Percentiles rank a stretch among this genome's conserved stretches.
Conservation (phyloP, 2,888 invertebrate genomes). For the Scelioninae gen. 1 region DNA sequence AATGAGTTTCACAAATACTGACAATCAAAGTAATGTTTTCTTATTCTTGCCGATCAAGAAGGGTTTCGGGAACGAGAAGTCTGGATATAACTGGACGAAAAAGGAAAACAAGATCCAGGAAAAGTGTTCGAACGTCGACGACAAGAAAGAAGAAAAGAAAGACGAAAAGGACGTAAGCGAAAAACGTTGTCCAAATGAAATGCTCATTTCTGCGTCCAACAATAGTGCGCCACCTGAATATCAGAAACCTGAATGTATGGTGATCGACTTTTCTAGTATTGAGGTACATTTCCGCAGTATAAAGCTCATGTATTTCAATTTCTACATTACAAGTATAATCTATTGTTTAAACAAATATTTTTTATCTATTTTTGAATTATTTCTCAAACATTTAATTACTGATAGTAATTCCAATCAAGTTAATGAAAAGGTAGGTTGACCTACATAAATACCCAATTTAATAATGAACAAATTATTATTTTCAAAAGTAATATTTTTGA, state of each 20-base stretch:
- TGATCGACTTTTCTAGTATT: constrained; percentile 84
- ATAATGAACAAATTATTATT: too few relatives aligned
- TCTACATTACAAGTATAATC: background rate
- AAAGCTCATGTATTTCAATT: too few relatives aligned
- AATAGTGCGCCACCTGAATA: constrained; percentile 82
- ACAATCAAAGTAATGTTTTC: constrained; percentile 3
- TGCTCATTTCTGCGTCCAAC: constrained; percentile 78
- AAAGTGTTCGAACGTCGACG: constrained; percentile 80
- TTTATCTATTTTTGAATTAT: too few relatives aligned
- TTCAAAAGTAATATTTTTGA: too few relatives aligned
- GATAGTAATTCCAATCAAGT: too few relatives aligned
- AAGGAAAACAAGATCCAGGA: constrained; percentile 83
- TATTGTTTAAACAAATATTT: too few relatives aligned
- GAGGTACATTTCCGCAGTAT: constrained; percentile 77
- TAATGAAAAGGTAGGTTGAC: too few relatives aligned
- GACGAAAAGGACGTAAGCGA: constrained; percentile 79
- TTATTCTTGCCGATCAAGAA: constrained; percentile 74
- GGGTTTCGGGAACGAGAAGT: constrained; percentile 80
- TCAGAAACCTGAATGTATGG: constrained; percentile 83
- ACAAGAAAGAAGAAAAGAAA: constrained; percentile 75
- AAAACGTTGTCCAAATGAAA: constrained; percentile 82
- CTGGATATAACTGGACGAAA: constrained; percentile 81
- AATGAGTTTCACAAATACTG: too few relatives aligned
- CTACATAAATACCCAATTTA: too few relatives aligned
- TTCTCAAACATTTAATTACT: too few relatives aligned